Evolutionary conservation across 2,888 invertebrate species (phyloP), one percentile per base, ranked within the genome.

Genomic region (Microctonus aethiopoides): DNA sequence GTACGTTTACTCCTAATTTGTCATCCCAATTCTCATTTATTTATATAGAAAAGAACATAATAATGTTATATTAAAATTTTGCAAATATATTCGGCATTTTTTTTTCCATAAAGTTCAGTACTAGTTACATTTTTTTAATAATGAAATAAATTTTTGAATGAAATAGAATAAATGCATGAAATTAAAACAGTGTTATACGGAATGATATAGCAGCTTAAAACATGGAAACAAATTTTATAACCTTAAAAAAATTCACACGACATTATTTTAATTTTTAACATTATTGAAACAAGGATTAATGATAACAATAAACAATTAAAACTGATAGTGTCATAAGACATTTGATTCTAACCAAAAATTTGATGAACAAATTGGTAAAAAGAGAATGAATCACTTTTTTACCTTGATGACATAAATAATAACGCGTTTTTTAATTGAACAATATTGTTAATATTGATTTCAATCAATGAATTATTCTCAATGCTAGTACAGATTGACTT

Each of bases 131-230:
- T 41, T 11, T 61, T 10, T 26, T 61, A 13, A 26, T 24, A 36
- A 34, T 20, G n/a, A n/a, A 24, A 61, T 39, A 61, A n/a, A 5
- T 29, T 61, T 61, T 13, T 24, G 7, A 41, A 22, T 22, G 22
- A 41, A 60, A 61, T 5, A 61, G 20, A 39, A 41, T 61, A 61
- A 61, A 61, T 61, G 61, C 61, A 61, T 59, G 9, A 7, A 61
- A 39, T 24, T 24, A 24, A 24, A 0, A 61, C 34, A 11, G 20
- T 61, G 16, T 39, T 41, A 61, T 41, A 24, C 24, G 61, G 61
- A 61, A 61, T 61, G 61, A 61, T 41, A 22, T 39, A 24, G 11
- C 34, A 62, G 10, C 7, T 36, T 52, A 29, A n/a, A 29, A 16
- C 11, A 59, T 36, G 6, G 29, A 34, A 68, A 52, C 62, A 46